Percentiles rank a stretch among this genome's conserved stretches.
These are phyloP conservation scores for Turdus rufiventris DNA, from an alignment of 2,113 vertebrate species.

Conservation along the genomic window DNA sequence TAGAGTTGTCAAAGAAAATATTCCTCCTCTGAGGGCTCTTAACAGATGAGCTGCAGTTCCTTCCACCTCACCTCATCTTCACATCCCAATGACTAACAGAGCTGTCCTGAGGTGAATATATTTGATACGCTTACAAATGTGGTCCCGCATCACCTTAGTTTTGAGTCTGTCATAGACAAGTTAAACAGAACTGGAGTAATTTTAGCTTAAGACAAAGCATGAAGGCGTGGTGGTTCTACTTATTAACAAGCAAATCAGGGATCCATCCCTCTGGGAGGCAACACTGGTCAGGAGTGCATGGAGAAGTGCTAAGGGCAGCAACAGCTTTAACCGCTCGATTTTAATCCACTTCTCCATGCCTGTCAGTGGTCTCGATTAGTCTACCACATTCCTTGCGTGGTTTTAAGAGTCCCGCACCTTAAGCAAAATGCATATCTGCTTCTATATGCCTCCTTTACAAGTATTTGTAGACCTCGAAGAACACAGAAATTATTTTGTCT, in stretches of 20 bases:
- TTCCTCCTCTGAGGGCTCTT: background rate
- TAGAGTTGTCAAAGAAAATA: background rate
- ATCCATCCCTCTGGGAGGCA: background rate
- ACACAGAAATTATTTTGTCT: background rate
- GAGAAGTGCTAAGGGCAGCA: background rate
- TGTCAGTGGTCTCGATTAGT: background rate
- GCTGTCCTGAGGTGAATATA: background rate
- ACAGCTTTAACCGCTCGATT: rapidly evolving
- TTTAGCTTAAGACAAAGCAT: background rate
- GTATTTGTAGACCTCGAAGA: background rate
- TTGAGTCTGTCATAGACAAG: background rate
- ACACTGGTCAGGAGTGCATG: background rate
- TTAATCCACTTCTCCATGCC: background rate
- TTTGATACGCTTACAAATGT: background rate
- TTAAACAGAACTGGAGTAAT: background rate
- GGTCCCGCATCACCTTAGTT: background rate
- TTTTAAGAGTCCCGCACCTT: background rate
- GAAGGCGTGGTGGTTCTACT: background rate
- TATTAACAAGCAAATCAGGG: background rate
- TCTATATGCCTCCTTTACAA: background rate
- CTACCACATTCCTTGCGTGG: background rate
- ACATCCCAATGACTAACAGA: background rate
- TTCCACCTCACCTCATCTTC: background rate
- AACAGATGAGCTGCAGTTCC: background rate
- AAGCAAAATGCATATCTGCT: background rate